Percentiles rank a stretch among this genome's conserved stretches.
Evolutionary conservation across 2,888 invertebrate genomes (phyloP).

Genomic region (Steinernema scapterisci): DNA sequence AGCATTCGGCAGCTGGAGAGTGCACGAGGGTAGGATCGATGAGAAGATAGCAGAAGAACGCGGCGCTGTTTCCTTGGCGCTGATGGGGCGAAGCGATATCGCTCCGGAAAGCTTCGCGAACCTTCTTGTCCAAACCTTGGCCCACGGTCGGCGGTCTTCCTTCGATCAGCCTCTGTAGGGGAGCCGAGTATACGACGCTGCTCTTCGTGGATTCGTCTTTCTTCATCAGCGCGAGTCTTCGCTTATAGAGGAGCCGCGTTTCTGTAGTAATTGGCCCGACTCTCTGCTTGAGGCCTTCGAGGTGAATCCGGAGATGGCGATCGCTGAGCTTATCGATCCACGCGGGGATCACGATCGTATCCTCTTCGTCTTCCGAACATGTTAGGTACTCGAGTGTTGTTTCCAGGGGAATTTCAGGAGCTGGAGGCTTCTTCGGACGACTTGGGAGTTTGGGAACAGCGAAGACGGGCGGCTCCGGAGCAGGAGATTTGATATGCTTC

Average conservation of each 20-base stretch:
- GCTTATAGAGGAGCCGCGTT: constrained; percentile 1
- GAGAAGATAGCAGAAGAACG: constrained; percentile 59
- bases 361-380: constrained; percentile 7
- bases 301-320: constrained; percentile 5
- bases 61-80: constrained; percentile 37
- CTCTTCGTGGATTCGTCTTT: not conserved
- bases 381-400: constrained; percentile 10
- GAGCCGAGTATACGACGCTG: not conserved
- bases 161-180: not conserved
- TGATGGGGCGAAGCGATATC: constrained; percentile 28
- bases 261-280: constrained; percentile 19
- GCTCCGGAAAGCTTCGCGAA: constrained; percentile 33
- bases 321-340: not conserved
- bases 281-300: not conserved
- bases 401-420: constrained; percentile 8
- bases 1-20: constrained; percentile 41
- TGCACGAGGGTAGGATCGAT: constrained; percentile 51
- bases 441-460: too few species aligned
- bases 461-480: not conserved
- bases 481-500: not conserved
- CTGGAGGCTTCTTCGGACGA: too few species aligned
- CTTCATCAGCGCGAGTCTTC: constrained; percentile 10
- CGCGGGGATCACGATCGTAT: not conserved
- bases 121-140: constrained; percentile 15
- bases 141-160: constrained; percentile 20